Evolutionary conservation across 2,797 vertebrate genomes (phyloP).

Genomic region (Mormyrops boulengeri): DNA sequence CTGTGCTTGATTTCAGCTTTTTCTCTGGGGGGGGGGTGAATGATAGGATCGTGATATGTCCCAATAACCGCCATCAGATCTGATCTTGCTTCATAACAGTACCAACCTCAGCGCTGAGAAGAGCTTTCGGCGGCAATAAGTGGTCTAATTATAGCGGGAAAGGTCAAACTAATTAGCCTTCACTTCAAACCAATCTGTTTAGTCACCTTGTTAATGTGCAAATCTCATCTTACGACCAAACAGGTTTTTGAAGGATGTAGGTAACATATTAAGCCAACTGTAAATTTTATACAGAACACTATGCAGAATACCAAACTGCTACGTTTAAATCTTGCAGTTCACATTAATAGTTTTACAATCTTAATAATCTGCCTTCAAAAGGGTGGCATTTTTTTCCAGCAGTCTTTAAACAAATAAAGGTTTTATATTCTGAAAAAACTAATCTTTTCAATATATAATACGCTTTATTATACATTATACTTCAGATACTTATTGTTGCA

Average conservation of each 20-base stretch:
- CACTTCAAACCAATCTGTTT: slow-evolving; percentile 49
- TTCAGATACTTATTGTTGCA: neutral
- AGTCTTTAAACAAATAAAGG: neutral
- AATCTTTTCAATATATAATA: neutral
- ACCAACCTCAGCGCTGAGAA: neutral
- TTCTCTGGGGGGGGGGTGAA: slow-evolving; percentile 7
- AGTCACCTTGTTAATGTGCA: slow-evolving; percentile 14
- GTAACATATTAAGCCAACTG: neutral
- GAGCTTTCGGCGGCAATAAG: slow-evolving; percentile 33
- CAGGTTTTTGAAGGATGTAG: neutral
- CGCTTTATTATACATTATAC: neutral
- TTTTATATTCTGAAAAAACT: neutral
- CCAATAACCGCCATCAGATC: neutral
- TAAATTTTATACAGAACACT: neutral
- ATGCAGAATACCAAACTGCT: neutral
- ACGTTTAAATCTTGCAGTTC: neutral
- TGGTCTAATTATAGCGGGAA: slow-evolving; percentile 62
- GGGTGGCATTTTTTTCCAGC: neutral
- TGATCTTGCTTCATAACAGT: neutral
- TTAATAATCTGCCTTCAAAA: neutral
- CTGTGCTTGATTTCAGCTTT: slow-evolving; percentile 1
- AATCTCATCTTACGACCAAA: slow-evolving; percentile 1
- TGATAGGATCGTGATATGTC: slow-evolving; percentile 27
- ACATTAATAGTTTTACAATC: neutral
- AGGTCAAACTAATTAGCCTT: slow-evolving; percentile 73